Percentiles rank a stretch among this genome's conserved stretches.
Evolutionary conservation across 2,888 invertebrate genomes (phyloP).

Genomic region (Drosophila gaucha): DNA sequence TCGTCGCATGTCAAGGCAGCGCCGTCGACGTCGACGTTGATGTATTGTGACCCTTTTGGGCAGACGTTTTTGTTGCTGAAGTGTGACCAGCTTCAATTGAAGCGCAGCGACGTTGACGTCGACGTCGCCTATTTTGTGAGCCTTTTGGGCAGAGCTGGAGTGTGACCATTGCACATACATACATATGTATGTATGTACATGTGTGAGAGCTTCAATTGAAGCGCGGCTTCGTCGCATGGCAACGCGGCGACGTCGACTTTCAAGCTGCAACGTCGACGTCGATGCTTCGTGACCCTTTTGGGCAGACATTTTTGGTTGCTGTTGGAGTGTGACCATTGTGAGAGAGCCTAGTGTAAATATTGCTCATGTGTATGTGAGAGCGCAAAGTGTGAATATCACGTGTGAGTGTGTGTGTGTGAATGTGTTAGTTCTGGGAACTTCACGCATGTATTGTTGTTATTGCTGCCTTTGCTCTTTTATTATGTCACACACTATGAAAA

Average conservation of each 20-base stretch:
- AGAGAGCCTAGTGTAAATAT: slow-evolving; percentile 8
- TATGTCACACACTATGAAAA: slow-evolving; percentile 23
- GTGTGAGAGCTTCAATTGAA: background rate
- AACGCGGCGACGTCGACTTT: background rate
- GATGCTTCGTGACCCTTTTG: background rate
- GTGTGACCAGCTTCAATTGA: slow-evolving; percentile 68
- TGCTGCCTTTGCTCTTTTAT: slow-evolving; percentile 32
- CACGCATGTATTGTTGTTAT: slow-evolving; percentile 7
- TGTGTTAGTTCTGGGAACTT: slow-evolving; percentile 22
- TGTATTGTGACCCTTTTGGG: slow-evolving; percentile 56
- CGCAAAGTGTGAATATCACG: background rate
- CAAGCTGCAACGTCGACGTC: background rate
- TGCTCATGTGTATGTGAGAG: background rate
- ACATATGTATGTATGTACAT: too few species aligned
- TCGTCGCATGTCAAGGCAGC: slow-evolving; percentile 51
- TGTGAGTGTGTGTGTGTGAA: background rate
- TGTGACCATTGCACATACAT: slow-evolving; percentile 9
- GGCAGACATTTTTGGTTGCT: background rate
- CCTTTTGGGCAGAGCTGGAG: slow-evolving; percentile 45
- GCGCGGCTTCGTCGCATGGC: background rate
- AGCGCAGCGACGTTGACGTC: slow-evolving; percentile 38
- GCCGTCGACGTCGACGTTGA: slow-evolving; percentile 9
- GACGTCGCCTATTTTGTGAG: slow-evolving; percentile 48
- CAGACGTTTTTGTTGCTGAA: slow-evolving; percentile 27
- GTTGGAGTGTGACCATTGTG: slow-evolving; percentile 20